Conservation (phyloP, 2,113 vertebrate species). For the Scalopus aquaticus region DNA sequence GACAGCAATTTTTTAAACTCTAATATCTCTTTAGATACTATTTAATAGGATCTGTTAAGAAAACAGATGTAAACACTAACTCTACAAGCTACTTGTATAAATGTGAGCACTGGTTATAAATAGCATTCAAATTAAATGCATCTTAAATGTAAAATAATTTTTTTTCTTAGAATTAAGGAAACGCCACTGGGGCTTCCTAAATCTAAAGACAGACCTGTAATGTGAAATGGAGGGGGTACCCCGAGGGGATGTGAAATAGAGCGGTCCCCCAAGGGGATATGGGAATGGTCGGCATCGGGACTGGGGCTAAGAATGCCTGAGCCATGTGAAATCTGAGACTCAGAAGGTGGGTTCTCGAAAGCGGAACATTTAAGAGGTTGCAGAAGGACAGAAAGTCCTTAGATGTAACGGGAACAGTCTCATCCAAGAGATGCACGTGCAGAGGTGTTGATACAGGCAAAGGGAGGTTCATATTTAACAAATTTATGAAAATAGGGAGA, state of each 20-base stretch:
- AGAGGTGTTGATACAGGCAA: background rate
- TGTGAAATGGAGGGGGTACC: background rate
- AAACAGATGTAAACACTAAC: background rate
- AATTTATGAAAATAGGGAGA: background rate
- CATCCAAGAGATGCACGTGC: background rate
- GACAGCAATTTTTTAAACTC: background rate
- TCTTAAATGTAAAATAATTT: background rate
- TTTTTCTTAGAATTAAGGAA: background rate
- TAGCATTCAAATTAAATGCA: background rate
- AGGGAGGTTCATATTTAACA: background rate
- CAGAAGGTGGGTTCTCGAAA: background rate
- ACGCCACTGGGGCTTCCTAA: background rate
- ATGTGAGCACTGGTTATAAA: background rate
- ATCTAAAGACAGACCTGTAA: no score
- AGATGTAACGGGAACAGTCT: no score
- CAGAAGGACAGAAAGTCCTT: background rate
- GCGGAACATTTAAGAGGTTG: background rate
- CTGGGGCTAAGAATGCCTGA: no score
- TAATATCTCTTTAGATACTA: background rate
- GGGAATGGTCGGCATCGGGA: fast-evolving
- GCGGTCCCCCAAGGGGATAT: no score
- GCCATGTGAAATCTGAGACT: background rate
- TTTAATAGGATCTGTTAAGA: background rate
- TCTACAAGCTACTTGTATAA: background rate
- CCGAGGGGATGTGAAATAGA: no score